Conservation (phyloP, 1,140 invertebrate genomes). For the Macrotrachela quadricornifera region DNA sequence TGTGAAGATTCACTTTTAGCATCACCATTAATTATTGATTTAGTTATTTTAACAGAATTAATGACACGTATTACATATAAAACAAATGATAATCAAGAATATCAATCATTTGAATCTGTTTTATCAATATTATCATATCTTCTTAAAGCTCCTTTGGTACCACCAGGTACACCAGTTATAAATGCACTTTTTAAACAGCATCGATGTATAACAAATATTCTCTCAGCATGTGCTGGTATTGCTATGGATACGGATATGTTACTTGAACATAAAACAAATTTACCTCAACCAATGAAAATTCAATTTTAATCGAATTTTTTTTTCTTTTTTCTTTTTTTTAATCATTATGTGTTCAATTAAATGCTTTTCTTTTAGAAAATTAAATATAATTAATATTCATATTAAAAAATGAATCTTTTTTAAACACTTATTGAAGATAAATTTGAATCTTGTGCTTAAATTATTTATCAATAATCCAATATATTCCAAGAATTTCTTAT, state of each 20-base stretch:
- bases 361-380: too few species aligned
- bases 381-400: too few species aligned
- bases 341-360: too few species aligned
- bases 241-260: neutral
- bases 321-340: too few species aligned
- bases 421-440: too few species aligned
- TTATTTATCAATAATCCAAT: too few species aligned
- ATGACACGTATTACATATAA: slow-evolving; percentile 55
- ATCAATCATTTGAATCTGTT: slow-evolving; percentile 47
- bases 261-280: neutral
- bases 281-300: too few species aligned
- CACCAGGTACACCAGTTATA: slow-evolving; percentile 50
- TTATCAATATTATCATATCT: slow-evolving; percentile 66
- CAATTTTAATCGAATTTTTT: too few species aligned
- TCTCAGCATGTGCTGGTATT: slow-evolving; percentile 30
- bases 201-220: slow-evolving; percentile 62
- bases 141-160: slow-evolving; percentile 50
- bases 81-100: slow-evolving; percentile 30
- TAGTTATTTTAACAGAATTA: slow-evolving; percentile 64
- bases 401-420: too few species aligned
- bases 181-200: slow-evolving; percentile 74
- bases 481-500: too few species aligned
- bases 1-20: slow-evolving; percentile 88
- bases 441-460: too few species aligned
- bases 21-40: slow-evolving; percentile 69